These are phyloP conservation scores for Zophobas morio DNA, from an alignment of 1,140 invertebrate genomes.

Conservation along the genomic window DNA sequence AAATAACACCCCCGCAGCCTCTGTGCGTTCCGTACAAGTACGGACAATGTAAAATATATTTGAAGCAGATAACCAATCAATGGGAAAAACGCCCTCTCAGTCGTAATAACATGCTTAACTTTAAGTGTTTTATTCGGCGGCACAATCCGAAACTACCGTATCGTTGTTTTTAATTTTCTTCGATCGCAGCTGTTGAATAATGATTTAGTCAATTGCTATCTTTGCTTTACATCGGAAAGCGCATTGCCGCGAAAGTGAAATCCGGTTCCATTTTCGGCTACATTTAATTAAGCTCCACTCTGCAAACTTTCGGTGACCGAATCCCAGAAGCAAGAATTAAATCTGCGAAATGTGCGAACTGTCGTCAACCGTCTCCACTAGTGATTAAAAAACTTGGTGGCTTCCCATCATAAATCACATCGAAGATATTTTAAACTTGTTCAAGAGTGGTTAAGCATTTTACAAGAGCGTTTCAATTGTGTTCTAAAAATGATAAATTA, in stretches of 20 bases:
- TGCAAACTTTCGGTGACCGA: not conserved
- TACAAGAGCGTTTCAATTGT: conserved; percentile 56
- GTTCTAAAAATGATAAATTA: conserved; percentile 56
- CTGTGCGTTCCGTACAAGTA: too few species aligned
- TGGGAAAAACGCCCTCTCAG: too few species aligned
- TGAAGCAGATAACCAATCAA: too few species aligned
- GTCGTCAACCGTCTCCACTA: conserved; percentile 30
- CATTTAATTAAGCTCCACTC: not conserved
- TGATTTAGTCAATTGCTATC: too few species aligned
- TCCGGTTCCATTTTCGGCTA: not conserved
- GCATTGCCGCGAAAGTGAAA: not conserved
- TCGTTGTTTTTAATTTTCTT: too few species aligned
- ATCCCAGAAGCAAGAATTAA: not conserved
- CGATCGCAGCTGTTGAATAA: too few species aligned
- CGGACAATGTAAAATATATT: too few species aligned
- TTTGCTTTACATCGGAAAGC: too few species aligned
- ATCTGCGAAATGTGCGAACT: conserved; percentile 28
- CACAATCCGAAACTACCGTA: too few species aligned
- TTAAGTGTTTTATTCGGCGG: too few species aligned
- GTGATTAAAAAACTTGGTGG: conserved; percentile 45
- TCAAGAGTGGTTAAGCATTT: conserved; percentile 50
- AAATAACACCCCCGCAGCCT: too few species aligned
- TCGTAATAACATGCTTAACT: too few species aligned
- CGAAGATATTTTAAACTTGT: conserved; percentile 44
- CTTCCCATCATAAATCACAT: conserved; percentile 42